phyloP scores from a whole-genome alignment of 2,113 vertebrate species.

The Mesocricetus auratus region DNA sequence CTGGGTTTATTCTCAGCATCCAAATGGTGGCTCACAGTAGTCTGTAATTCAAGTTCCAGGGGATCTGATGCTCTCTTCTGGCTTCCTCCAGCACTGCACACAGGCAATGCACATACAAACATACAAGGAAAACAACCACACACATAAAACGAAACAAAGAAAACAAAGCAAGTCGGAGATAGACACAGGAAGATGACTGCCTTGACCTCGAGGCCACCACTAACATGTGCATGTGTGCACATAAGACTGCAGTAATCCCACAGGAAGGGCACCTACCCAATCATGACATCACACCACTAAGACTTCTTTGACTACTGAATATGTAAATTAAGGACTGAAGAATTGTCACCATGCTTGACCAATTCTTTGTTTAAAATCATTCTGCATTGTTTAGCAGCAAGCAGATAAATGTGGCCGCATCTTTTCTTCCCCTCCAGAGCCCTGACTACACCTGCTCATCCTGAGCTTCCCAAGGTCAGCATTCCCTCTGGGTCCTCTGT shows the following conservation, averaged over 20 bases:
- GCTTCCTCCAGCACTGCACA: not conserved
- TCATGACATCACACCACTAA: not conserved
- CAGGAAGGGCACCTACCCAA: rapidly evolving
- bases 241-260: not conserved
- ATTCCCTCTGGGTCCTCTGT: not conserved
- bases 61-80: not conserved
- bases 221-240: not conserved
- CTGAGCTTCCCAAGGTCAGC: not conserved
- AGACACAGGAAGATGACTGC: no score
- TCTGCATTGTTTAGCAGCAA: not conserved
- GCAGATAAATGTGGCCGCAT: not conserved
- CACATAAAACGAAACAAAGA: not conserved
- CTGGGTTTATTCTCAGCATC: not conserved
- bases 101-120: not conserved
- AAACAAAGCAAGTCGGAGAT: not conserved
- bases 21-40: not conserved
- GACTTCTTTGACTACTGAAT: not conserved
- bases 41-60: not conserved
- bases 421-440: not conserved
- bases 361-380: not conserved
- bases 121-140: not conserved
- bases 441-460: not conserved
- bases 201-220: not conserved
- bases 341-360: not conserved
- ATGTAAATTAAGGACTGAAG: not conserved